phyloP scores from a whole-genome alignment of 2,113 vertebrate genomes.

The Heterotilapia buettikoferi region DNA sequence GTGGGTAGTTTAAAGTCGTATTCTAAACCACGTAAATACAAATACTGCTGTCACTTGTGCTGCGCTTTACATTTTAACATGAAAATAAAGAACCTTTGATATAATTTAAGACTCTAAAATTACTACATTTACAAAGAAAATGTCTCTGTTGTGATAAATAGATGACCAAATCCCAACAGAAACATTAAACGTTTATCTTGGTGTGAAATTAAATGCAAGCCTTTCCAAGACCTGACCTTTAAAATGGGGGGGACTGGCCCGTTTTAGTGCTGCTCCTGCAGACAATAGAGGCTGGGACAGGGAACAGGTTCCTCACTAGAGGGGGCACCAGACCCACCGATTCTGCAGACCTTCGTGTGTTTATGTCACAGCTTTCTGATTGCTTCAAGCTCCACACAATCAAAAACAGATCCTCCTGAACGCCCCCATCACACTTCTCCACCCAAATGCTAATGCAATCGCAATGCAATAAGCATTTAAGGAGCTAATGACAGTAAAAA shows the following conservation, averaged over 20 bases:
- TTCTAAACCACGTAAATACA: neutral
- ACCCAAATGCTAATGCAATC: neutral
- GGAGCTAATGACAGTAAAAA: neutral
- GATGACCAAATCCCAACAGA: neutral
- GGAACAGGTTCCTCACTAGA: conserved; percentile 65
- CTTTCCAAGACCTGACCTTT: neutral
- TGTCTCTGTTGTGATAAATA: neutral
- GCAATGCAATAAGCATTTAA: neutral
- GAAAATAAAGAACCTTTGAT: neutral
- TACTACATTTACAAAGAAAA: neutral
- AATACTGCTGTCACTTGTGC: neutral
- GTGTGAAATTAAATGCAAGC: neutral
- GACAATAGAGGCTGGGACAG: conserved; percentile 62
- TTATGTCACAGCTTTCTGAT: conserved; percentile 15
- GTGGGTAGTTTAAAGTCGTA: neutral
- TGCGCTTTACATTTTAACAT: neutral
- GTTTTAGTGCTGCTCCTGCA: neutral
- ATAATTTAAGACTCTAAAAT: neutral
- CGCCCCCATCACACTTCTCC: neutral
- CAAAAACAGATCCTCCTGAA: neutral
- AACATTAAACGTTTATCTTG: neutral
- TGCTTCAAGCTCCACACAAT: neutral
- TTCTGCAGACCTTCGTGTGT: neutral
- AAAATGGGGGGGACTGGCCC: neutral
- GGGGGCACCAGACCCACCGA: conserved; percentile 67